Base-by-base conservation (phyloP, 2,888 invertebrate species). In the Seira sanloemensis region DNA sequence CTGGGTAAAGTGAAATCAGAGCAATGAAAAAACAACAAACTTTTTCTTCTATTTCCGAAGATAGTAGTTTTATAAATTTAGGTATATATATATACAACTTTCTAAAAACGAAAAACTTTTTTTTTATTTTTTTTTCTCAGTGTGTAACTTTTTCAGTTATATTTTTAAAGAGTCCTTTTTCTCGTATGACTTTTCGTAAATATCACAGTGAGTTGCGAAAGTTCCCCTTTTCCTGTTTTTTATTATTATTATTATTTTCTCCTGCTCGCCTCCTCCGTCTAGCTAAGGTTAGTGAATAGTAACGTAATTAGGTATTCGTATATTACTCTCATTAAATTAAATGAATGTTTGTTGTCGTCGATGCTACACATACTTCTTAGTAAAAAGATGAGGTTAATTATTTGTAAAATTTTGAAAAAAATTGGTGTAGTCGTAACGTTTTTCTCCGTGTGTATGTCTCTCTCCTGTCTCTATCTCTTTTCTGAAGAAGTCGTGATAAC, bases 131-230 rank as follows among this genome's bases (percentile, higher is more conserved):
- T n/a, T 58, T 58, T 58, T 58, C 58, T 5, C 5, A 62, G 12
- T 23, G 62, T 58, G 58, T 58, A 58, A 16, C n/a, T 62, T 81
- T 85, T 85, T 78, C 85, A 81, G 82, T 75, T 78, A 50, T 77
- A 67, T 71, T 80, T 71, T 80, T 54, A 77, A 62, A 81, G 85
- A 85, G 85, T 85, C 85, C 85, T 82, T 78, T 85, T 78, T 85
- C 84, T 85, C 86, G 85, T 86, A 81, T 87, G 87, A 87, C 87
- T 87, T 87, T 87, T 87, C 85, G 86, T 86, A 86, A 87, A 86
- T 87, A 87, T 87, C 87, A 87, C 87, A 87, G 87, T 86, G 84
- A 87, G 87, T 87, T 87, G 87, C 87, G 85, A 85, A 85, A 85
- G 87, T 87, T 85, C 87, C 87, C 85, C 84, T 82, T 80, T 85